Evolutionary conservation across 2,113 vertebrate genomes (phyloP).

Genomic region (Callospermophilus lateralis): DNA sequence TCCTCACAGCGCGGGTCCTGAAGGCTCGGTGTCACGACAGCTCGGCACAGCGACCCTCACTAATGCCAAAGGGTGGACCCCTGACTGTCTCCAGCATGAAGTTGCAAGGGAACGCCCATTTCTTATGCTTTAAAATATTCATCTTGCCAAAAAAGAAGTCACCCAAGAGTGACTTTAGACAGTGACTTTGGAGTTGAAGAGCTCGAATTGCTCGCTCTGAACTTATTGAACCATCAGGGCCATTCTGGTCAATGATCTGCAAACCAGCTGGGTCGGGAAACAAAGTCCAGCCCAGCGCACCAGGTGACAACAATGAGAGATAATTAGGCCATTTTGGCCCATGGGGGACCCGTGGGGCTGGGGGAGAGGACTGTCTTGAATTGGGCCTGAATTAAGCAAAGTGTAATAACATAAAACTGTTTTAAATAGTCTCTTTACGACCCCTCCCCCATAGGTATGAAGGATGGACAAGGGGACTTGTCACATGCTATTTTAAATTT

Average conservation of each 20-base stretch:
- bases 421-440: not conserved
- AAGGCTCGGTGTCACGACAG: too few species aligned
- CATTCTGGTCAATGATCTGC: not conserved
- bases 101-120: not conserved
- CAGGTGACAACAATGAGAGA: rapidly evolving
- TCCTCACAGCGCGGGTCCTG: not conserved
- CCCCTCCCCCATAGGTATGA: not conserved
- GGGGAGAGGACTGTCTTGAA: not conserved
- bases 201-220: not conserved
- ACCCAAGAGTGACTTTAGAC: not conserved
- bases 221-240: not conserved
- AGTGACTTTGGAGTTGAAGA: not conserved
- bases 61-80: not conserved
- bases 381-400: not conserved
- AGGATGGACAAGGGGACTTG: too few species aligned
- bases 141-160: not conserved
- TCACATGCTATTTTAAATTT: too few species aligned
- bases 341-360: not conserved
- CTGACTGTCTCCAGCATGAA: not conserved
- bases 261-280: not conserved
- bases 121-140: not conserved
- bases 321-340: not conserved
- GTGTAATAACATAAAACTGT: not conserved
- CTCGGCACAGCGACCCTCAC: too few species aligned
- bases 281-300: not conserved